Evolutionary conservation across 2,888 invertebrate species (phyloP).

Genomic region (Zygaena filipendulae): DNA sequence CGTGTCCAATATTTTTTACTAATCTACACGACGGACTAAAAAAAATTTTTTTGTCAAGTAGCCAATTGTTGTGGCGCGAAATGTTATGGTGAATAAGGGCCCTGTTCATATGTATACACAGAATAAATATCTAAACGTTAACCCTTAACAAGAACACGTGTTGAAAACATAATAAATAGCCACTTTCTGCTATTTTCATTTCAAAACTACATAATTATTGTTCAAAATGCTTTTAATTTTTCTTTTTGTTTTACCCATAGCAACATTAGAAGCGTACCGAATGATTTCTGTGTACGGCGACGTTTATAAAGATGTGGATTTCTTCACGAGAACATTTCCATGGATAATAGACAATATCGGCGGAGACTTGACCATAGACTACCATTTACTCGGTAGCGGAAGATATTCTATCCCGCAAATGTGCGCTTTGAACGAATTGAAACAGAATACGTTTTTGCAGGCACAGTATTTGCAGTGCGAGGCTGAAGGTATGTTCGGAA

Average conservation of each 20-base stretch:
- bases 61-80: too few species aligned
- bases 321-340: conserved; percentile 30
- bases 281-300: conserved; percentile 26
- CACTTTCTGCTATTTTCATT: too few species aligned
- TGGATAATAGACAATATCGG: conserved; percentile 40
- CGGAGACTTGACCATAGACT: conserved; percentile 28
- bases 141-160: too few species aligned
- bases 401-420: conserved; percentile 34
- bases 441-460: conserved; percentile 28
- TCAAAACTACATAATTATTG: background rate
- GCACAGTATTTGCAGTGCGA: conserved; percentile 38
- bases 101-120: too few species aligned
- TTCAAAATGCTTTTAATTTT: conserved; percentile 2
- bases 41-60: too few species aligned
- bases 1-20: too few species aligned
- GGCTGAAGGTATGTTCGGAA: conserved; percentile 27
- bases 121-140: too few species aligned
- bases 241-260: conserved; percentile 6
- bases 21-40: too few species aligned
- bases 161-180: too few species aligned
- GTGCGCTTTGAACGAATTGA: conserved; percentile 28
- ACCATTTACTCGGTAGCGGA: conserved; percentile 30
- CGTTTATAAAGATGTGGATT: conserved; percentile 24
- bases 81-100: too few species aligned
- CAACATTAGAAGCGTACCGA: conserved; percentile 6